These are phyloP conservation scores for Monochamus alternatus DNA, from an alignment of 2,888 invertebrate species.

Conservation along the genomic window DNA sequence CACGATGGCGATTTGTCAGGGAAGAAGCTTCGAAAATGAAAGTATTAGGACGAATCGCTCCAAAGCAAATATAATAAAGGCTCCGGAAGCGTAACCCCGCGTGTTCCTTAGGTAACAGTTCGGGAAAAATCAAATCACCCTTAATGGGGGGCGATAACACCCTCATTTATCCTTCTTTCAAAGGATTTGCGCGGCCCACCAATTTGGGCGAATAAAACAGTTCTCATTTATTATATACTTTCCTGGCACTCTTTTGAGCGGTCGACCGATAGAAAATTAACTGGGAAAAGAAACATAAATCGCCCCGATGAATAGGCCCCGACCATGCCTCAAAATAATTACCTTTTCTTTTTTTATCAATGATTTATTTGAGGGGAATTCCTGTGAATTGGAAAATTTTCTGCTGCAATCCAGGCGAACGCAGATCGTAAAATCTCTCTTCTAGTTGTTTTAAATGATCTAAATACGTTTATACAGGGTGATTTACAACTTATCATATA, in stretches of 20 bases:
- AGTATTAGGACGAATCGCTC: conserved; percentile 4
- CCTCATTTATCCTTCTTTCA: conserved; percentile 17
- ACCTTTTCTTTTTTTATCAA: no score
- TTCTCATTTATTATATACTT: background rate
- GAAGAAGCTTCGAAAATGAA: background rate
- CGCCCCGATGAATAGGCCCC: background rate
- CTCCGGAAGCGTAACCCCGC: conserved; percentile 14
- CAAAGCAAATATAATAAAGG: conserved; percentile 22
- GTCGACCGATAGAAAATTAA: background rate
- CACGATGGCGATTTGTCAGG: background rate
- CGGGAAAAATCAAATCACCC: conserved; percentile 14
- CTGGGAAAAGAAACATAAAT: background rate
- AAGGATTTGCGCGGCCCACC: background rate
- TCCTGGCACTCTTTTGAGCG: background rate
- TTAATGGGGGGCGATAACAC: conserved; percentile 17
- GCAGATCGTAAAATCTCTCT: no score
- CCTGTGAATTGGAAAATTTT: no score
- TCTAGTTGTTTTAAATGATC: no score
- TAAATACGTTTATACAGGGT: no score
- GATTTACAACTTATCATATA: no score
- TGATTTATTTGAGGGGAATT: no score
- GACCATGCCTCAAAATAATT: no score
- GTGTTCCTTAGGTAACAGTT: conserved; percentile 12
- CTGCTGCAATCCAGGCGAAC: no score
- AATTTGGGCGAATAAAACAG: conserved; percentile 4